These are phyloP conservation scores for Cheilosia pagana DNA, from an alignment of 2,888 invertebrate species.

Conservation along the genomic window DNA sequence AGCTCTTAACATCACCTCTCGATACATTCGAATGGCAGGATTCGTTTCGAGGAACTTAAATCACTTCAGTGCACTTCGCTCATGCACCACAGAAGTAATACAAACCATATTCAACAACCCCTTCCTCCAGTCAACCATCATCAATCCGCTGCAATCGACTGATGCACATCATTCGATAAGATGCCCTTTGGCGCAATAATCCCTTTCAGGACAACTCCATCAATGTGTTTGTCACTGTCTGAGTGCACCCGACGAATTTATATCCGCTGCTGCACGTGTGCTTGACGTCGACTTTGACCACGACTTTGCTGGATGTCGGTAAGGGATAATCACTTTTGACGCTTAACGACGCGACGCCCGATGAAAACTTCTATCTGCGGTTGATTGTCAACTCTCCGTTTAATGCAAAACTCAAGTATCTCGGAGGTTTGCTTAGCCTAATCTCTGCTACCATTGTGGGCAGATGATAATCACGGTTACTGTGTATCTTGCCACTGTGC, in stretches of 20 bases:
- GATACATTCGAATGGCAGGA: no score
- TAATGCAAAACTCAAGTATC: conserved; percentile 32
- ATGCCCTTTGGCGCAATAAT: conserved; percentile 7
- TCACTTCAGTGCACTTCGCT: background rate
- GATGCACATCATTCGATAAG: conserved; percentile 1
- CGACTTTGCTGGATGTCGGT: conserved; percentile 19
- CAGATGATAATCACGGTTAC: conserved; percentile 26
- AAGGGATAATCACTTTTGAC: conserved; percentile 43
- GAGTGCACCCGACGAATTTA: background rate
- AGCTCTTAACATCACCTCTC: background rate
- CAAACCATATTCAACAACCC: background rate
- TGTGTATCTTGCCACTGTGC: background rate
- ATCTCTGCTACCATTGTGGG: conserved; percentile 5
- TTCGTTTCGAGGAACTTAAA: background rate
- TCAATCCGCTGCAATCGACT: background rate
- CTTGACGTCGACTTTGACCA: conserved; percentile 28
- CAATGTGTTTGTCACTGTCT: background rate
- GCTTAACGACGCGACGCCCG: conserved; percentile 16
- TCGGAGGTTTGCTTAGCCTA: conserved; percentile 1
- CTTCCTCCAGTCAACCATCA: background rate
- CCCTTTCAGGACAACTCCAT: background rate
- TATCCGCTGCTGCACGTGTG: background rate
- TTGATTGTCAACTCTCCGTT: conserved; percentile 1
- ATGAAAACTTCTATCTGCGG: background rate
- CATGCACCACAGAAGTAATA: conserved; percentile 5